phyloP scores from a whole-genome alignment of 2,797 vertebrate genomes.

The Halcyon smyrnensis region DNA sequence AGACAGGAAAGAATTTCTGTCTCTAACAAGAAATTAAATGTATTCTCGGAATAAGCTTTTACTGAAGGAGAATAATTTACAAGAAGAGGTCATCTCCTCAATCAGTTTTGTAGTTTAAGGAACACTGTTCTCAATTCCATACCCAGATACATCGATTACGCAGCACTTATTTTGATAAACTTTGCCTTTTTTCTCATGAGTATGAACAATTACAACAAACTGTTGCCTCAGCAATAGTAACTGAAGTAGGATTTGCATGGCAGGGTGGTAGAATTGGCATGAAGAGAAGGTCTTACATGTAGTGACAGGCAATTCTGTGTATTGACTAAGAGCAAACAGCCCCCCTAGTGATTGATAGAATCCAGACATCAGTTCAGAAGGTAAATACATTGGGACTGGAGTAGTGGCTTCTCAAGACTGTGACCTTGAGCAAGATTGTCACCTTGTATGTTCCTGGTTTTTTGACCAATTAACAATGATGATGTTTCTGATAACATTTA shows the following conservation, averaged over 20 bases:
- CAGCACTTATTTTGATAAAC: background rate
- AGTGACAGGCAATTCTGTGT: background rate
- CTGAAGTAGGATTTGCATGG: background rate
- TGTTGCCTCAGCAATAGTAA: background rate
- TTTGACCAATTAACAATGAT: background rate
- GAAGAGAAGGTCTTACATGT: background rate
- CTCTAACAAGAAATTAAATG: background rate
- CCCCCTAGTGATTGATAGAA: background rate
- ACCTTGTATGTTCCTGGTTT: background rate
- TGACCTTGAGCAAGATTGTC: background rate
- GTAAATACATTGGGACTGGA: background rate
- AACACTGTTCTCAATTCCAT: background rate
- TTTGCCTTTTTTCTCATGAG: background rate
- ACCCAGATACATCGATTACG: background rate
- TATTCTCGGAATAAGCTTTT: background rate
- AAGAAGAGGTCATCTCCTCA: background rate
- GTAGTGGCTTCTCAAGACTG: background rate
- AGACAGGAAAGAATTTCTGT: background rate
- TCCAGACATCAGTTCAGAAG: background rate
- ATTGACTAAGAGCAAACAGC: background rate
- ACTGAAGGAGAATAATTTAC: background rate
- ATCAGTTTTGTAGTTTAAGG: background rate
- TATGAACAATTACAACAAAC: background rate
- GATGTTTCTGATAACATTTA: background rate
- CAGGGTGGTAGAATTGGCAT: background rate